These are phyloP conservation scores for Sphinx pinastri DNA, from an alignment of 2,888 invertebrate species.

Conservation along the genomic window DNA sequence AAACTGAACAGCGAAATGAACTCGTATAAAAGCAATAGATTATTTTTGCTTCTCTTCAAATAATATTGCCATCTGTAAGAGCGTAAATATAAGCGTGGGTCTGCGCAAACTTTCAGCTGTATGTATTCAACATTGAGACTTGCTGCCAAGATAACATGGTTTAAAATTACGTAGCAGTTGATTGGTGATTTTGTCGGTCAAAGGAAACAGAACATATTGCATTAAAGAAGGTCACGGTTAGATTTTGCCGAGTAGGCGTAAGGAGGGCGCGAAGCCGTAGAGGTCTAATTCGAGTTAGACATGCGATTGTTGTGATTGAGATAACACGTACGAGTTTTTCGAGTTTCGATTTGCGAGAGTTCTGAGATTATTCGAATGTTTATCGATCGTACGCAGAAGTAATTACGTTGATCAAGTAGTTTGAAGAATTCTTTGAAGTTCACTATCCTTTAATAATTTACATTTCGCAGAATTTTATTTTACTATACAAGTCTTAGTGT, in stretches of 20 bases:
- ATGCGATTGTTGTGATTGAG: conserved; percentile 11
- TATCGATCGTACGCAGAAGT: neutral
- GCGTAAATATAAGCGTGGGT: conserved; percentile 7
- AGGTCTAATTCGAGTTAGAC: conserved; percentile 8
- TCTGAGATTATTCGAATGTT: neutral
- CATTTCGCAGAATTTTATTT: no score
- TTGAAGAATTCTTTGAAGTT: no score
- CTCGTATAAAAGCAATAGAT: conserved; percentile 1
- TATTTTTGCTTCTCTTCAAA: conserved; percentile 11
- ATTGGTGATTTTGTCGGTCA: neutral
- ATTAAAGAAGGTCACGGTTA: conserved; percentile 26
- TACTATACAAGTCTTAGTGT: no score
- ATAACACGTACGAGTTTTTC: neutral
- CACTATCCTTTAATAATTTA: no score
- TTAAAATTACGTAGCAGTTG: neutral
- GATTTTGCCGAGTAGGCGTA: conserved; percentile 13
- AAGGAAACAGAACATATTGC: conserved; percentile 22
- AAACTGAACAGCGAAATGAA: neutral
- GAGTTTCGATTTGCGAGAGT: neutral
- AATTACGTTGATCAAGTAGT: neutral
- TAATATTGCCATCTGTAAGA: conserved; percentile 13
- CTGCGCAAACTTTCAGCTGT: neutral
- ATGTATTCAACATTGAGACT: neutral
- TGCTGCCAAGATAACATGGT: neutral
- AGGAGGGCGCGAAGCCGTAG: conserved; percentile 26